Conservation (phyloP, 2,797 vertebrate species). For the Anableps anableps region DNA sequence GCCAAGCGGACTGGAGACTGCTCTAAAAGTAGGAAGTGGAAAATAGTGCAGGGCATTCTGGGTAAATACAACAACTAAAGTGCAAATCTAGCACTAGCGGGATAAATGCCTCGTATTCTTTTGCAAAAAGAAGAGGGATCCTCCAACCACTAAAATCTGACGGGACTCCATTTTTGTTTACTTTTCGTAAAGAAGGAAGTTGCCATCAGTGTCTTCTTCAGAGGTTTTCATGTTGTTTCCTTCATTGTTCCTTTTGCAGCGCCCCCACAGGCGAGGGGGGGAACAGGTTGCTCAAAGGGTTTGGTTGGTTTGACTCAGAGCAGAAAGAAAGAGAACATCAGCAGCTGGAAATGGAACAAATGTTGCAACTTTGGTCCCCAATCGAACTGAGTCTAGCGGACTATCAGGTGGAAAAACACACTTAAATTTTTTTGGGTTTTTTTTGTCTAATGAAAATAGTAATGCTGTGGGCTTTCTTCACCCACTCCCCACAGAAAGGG, state of each 20-base stretch:
- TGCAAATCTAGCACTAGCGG: too few species aligned
- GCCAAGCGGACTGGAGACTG: too few species aligned
- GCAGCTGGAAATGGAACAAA: background rate
- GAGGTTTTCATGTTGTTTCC: background rate
- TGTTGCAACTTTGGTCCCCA: background rate
- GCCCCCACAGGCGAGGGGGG: background rate
- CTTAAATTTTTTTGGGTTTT: too few species aligned
- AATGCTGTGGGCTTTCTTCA: too few species aligned
- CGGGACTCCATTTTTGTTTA: background rate
- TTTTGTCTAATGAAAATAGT: too few species aligned
- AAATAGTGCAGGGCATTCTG: too few species aligned
- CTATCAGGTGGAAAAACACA: too few species aligned
- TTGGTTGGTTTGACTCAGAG: background rate
- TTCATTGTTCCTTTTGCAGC: background rate
- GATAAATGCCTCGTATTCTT: background rate
- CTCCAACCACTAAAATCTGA: background rate
- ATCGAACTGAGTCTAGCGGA: too few species aligned
- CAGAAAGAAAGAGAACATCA: background rate
- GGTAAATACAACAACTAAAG: too few species aligned
- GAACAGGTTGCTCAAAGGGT: background rate
- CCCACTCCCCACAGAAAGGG: too few species aligned
- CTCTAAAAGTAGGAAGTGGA: too few species aligned
- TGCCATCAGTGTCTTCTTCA: background rate
- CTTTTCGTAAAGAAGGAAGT: background rate
- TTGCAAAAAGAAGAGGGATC: background rate